phyloP scores from a whole-genome alignment of 64 coral and sea anemone species.

The Stylophora pistillata region DNA sequence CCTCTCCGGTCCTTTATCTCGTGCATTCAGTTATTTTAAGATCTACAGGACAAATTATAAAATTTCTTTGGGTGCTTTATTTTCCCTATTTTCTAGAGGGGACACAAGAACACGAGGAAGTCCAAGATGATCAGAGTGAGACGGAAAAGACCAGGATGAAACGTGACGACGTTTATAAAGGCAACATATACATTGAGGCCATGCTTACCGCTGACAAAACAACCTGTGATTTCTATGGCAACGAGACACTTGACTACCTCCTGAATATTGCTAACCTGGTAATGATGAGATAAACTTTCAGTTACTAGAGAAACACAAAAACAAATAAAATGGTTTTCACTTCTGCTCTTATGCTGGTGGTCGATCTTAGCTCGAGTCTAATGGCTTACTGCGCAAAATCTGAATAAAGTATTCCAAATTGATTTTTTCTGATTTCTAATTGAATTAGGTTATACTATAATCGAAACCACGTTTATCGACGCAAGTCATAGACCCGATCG shows the following conservation, averaged over 20 bases:
- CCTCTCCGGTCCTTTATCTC: too few relatives aligned
- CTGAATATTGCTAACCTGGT: conserved; percentile 72
- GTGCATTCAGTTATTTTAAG: too few relatives aligned
- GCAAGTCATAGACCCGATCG: too few relatives aligned
- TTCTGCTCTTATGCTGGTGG: too few relatives aligned
- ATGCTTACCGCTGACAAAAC: conserved; percentile 80
- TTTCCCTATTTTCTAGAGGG: background rate
- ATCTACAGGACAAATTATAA: background rate
- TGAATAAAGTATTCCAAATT: too few relatives aligned
- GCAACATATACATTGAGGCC: conserved; percentile 58
- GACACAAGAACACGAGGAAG: background rate
- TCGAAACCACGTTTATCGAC: too few relatives aligned
- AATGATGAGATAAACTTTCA: background rate
- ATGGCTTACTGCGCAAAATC: too few relatives aligned
- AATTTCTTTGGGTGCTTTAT: background rate
- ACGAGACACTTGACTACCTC: conserved; percentile 58
- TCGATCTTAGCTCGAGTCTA: too few relatives aligned
- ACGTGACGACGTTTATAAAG: background rate
- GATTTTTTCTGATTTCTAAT: too few relatives aligned
- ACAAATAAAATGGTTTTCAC: too few relatives aligned
- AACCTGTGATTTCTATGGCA: conserved; percentile 69
- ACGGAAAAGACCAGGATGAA: background rate
- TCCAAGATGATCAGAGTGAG: background rate
- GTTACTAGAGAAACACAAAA: too few relatives aligned
- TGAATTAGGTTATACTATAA: too few relatives aligned